These are phyloP conservation scores for Ammospiza maritima DNA, from an alignment of 2,797 vertebrate species.

Conservation along the genomic window DNA sequence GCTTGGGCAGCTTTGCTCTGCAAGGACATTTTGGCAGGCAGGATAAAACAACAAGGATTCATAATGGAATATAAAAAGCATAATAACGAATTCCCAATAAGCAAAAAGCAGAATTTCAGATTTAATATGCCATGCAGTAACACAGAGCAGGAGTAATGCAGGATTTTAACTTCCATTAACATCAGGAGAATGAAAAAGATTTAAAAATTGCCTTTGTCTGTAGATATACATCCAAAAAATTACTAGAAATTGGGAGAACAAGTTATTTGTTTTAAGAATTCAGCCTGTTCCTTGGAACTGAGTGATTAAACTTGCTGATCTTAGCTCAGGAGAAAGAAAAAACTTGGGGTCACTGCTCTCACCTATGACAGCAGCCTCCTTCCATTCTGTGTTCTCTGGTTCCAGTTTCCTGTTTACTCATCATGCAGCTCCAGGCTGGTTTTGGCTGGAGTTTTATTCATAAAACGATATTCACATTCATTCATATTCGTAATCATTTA, in stretches of 20 bases:
- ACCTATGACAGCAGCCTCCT: not conserved
- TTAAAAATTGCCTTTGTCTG: not conserved
- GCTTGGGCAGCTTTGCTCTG: not conserved
- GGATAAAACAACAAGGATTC: not conserved
- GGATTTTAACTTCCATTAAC: not conserved
- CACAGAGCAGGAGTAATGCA: not conserved
- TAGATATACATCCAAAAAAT: not conserved
- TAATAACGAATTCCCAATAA: not conserved
- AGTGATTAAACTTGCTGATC: not conserved
- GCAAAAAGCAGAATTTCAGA: not conserved
- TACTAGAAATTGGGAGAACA: not conserved
- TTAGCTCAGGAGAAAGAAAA: not conserved
- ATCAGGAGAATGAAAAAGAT: not conserved
- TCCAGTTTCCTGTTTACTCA: conserved; percentile 36
- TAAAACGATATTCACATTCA: not conserved
- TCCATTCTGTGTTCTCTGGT: not conserved
- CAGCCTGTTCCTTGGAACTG: not conserved
- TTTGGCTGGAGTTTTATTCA: not conserved
- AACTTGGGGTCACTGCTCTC: not conserved
- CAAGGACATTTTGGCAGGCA: not conserved
- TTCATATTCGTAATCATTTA: not conserved
- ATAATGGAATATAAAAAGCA: not conserved
- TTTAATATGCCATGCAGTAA: not conserved
- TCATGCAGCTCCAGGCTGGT: not conserved
- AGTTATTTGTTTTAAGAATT: not conserved